A percentile compares a stretch with the other conserved stretches of the same genome.
Evolutionary conservation across 2,797 vertebrate species (phyloP).

Genomic region (Pristis pectinata): DNA sequence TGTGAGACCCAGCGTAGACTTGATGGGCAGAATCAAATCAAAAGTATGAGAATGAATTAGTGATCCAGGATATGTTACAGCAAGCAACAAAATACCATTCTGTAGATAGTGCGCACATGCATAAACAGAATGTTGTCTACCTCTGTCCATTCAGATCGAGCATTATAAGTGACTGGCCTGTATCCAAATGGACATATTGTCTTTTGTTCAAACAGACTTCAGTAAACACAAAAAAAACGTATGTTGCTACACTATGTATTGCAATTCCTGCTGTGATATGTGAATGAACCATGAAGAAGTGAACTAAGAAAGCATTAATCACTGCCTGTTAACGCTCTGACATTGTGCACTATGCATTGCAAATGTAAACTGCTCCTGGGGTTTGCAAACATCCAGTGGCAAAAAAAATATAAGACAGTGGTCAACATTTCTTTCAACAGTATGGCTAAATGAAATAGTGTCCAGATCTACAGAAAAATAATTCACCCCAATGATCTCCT

Average conservation of each 20-base stretch:
- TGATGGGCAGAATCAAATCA: too few relatives aligned
- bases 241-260: not conserved
- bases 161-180: not conserved
- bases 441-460: not conserved
- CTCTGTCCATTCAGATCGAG: not conserved
- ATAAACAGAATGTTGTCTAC: not conserved
- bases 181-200: not conserved
- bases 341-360: not conserved
- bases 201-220: not conserved
- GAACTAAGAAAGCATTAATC: not conserved
- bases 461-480: not conserved
- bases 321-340: not conserved
- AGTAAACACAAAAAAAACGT: not conserved
- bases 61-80: not conserved
- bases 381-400: slow-evolving; percentile 12
- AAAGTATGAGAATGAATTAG: not conserved
- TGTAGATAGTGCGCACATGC: not conserved
- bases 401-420: not conserved
- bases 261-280: not conserved
- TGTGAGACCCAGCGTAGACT: too few relatives aligned
- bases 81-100: not conserved
- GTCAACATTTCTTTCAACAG: not conserved
- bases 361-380: not conserved
- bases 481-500: not conserved
- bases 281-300: not conserved